Evolutionary conservation across 2,113 vertebrate genomes (phyloP).

Genomic region (Limnothrissa miodon): DNA sequence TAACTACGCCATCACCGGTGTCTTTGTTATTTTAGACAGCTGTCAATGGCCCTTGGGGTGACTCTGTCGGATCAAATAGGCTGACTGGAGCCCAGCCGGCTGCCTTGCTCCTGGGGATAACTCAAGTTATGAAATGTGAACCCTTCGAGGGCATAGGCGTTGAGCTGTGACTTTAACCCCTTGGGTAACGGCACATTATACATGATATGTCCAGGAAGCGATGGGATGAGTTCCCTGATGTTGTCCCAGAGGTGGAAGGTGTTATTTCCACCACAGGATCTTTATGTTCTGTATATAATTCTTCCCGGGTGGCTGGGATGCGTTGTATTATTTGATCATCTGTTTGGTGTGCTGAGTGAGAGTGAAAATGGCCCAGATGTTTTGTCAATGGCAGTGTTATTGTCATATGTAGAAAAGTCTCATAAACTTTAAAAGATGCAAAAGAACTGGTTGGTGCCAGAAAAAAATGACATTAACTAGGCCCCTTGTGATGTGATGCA

Average conservation of each 20-base stretch:
- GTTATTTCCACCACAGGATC: background rate
- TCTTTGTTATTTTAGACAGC: background rate
- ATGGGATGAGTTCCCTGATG: background rate
- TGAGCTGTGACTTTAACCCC: constrained; percentile 1
- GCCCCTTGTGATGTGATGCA: background rate
- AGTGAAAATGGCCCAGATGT: background rate
- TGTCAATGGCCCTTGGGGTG: constrained; percentile 24
- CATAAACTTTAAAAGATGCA: background rate
- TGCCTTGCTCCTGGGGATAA: constrained; percentile 2
- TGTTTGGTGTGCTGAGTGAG: background rate
- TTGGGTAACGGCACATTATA: background rate
- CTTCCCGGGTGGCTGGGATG: background rate
- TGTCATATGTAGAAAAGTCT: background rate
- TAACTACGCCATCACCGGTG: background rate
- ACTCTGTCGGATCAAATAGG: constrained; percentile 33
- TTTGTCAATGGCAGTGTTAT: background rate
- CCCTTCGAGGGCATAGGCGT: constrained; percentile 1
- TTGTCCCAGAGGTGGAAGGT: background rate
- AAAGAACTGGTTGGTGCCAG: background rate
- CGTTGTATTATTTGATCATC: background rate
- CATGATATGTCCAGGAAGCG: background rate
- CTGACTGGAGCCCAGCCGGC: constrained; percentile 13
- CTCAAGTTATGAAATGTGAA: constrained; percentile 28
- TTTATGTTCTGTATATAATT: background rate
- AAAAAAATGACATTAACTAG: background rate